These are phyloP conservation scores for Lithophane semibrunnea DNA, from an alignment of 2,888 invertebrate genomes.

Conservation along the genomic window DNA sequence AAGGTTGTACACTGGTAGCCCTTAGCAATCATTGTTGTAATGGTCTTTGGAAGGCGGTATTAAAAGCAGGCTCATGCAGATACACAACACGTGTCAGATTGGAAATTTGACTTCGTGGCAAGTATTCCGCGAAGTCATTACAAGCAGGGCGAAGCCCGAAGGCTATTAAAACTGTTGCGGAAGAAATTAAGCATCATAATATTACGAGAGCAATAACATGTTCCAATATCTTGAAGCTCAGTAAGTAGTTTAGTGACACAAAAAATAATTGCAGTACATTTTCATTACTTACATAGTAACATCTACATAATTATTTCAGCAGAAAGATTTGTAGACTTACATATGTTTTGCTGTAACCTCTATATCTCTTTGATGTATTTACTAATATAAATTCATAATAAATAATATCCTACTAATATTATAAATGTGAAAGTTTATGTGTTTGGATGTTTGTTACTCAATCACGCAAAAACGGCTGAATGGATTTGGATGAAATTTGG, in stretches of 20 bases:
- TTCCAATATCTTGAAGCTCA: conserved; percentile 20
- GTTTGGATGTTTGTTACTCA: too few species aligned
- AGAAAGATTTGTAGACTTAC: too few species aligned
- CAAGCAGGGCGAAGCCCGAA: conserved; percentile 46
- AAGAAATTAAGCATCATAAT: conserved; percentile 50
- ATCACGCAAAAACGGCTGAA: too few species aligned
- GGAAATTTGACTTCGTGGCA: conserved; percentile 23
- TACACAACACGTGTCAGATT: conserved; percentile 8
- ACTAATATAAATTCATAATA: neutral
- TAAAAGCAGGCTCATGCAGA: neutral
- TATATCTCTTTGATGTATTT: neutral
- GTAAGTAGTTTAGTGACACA: conserved; percentile 15
- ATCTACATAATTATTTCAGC: neutral
- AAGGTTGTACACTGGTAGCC: neutral
- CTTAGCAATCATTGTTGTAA: neutral
- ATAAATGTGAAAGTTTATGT: too few species aligned
- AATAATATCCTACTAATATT: too few species aligned
- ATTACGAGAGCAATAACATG: conserved; percentile 39
- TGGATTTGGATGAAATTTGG: too few species aligned
- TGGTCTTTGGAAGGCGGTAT: neutral
- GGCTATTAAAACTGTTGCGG: conserved; percentile 52
- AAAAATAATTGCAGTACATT: conserved; percentile 28
- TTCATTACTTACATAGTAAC: conserved; percentile 1
- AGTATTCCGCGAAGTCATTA: conserved; percentile 62
- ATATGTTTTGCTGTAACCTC: too few species aligned